These are phyloP conservation scores for Centropyge bicolor DNA, from an alignment of 2,797 vertebrate species.

Conservation along the genomic window DNA sequence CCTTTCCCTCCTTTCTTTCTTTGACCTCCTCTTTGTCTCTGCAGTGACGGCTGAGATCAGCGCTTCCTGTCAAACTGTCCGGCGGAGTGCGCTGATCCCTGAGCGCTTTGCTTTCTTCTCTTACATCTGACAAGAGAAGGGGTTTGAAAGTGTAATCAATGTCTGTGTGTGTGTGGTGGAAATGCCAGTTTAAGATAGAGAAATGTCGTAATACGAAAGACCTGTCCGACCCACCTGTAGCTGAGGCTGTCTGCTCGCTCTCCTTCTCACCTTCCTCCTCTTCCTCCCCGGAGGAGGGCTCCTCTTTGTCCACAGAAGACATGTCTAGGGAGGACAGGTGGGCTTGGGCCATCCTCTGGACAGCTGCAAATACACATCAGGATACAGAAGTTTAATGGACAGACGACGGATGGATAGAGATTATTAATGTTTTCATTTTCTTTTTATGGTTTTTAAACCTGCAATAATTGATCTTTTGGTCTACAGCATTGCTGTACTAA, in stretches of 20 bases:
- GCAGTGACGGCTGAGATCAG: slow-evolving; percentile 20
- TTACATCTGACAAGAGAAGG: slow-evolving; percentile 54
- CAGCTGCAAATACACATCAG: slow-evolving; percentile 78
- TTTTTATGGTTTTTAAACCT: neutral
- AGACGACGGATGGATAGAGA: neutral
- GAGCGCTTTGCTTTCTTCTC: slow-evolving; percentile 37
- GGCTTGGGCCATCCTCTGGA: slow-evolving; percentile 92
- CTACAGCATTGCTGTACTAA: neutral
- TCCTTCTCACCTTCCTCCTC: slow-evolving; percentile 75
- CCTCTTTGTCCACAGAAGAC: slow-evolving; percentile 75
- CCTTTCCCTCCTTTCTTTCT: slow-evolving; percentile 50
- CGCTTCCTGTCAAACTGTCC: slow-evolving; percentile 43
- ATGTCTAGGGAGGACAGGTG: slow-evolving; percentile 88
- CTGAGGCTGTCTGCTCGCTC: slow-evolving; percentile 60
- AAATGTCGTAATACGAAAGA: neutral
- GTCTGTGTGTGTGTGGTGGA: neutral
- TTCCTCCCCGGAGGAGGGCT: slow-evolving; percentile 81
- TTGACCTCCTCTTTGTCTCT: slow-evolving; percentile 46
- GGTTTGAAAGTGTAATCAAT: slow-evolving; percentile 9
- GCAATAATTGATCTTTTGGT: neutral
- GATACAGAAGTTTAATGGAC: neutral
- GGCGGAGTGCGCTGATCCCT: slow-evolving; percentile 25
- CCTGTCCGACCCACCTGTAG: slow-evolving; percentile 50
- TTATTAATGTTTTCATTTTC: neutral
- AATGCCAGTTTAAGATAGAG: neutral